Conservation (phyloP, 2,888 invertebrate genomes). For the Macrophya alboannulata region DNA sequence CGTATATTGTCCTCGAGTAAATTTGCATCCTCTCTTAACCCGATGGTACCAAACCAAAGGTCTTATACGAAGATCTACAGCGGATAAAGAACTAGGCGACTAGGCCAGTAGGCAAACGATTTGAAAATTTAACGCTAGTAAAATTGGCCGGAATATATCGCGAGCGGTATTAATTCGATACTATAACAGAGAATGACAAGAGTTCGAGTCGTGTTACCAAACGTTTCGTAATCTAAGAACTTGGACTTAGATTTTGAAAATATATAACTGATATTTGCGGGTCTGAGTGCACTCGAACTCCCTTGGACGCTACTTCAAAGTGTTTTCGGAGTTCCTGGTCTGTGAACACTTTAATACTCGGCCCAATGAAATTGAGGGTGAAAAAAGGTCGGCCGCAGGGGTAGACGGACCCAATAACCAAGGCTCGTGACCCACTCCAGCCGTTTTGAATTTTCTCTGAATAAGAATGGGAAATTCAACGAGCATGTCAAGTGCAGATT, state of each 20-base stretch:
- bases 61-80: slow-evolving; percentile 4
- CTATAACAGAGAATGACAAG: neutral
- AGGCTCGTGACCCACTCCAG: neutral
- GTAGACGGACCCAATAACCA: neutral
- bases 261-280: neutral
- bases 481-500: neutral
- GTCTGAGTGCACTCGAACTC: neutral
- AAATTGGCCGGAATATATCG: neutral
- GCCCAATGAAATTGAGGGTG: neutral
- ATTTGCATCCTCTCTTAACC: neutral
- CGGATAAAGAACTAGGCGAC: slow-evolving; percentile 45
- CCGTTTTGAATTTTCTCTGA: neutral
- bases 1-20: slow-evolving; percentile 22
- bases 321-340: neutral
- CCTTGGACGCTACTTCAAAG: neutral
- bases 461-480: neutral
- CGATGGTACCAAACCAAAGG: slow-evolving; percentile 24
- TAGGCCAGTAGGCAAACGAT: slow-evolving; percentile 46
- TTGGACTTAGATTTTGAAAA: neutral
- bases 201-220: neutral
- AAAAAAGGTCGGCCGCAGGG: neutral
- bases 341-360: neutral
- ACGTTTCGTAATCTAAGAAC: no score
- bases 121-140: neutral
- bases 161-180: neutral